phyloP scores from a whole-genome alignment of 2,113 vertebrate genomes.

The Vulpes ferrilata region DNA sequence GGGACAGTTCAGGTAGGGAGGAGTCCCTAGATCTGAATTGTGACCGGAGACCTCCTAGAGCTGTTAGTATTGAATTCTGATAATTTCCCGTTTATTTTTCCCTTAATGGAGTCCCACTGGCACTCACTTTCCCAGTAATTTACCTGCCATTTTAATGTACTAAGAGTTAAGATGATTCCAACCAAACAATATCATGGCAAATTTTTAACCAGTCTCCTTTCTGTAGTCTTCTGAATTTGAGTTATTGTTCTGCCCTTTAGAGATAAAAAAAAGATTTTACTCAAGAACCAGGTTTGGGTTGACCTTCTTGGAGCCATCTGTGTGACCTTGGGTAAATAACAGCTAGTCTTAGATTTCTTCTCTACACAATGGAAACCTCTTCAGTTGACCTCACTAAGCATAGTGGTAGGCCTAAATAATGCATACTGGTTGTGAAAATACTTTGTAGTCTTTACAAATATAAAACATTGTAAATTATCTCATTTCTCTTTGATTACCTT shows the following conservation, averaged over 20 bases:
- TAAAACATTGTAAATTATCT: neutral
- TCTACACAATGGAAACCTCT: too few relatives aligned
- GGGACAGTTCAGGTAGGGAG: neutral
- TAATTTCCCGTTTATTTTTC: neutral
- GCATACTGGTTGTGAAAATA: neutral
- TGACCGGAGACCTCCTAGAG: neutral
- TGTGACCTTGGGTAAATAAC: neutral
- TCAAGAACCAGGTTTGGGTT: neutral
- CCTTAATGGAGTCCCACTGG: neutral
- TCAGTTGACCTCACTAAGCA: neutral
- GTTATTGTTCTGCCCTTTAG: neutral
- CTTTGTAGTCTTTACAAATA: neutral
- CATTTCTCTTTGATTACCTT: neutral
- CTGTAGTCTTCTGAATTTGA: neutral
- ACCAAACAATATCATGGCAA: neutral
- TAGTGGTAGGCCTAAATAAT: neutral
- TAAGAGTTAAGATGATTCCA: neutral
- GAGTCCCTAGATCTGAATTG: too few relatives aligned
- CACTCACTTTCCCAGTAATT: neutral
- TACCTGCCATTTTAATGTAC: neutral
- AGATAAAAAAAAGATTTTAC: neutral
- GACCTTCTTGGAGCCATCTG: neutral
- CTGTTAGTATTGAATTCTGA: neutral
- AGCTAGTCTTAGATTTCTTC: neutral
- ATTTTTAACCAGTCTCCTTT: neutral